Evolutionary conservation across 2,113 vertebrate species (phyloP).

Genomic region (Triplophysa rosa): DNA sequence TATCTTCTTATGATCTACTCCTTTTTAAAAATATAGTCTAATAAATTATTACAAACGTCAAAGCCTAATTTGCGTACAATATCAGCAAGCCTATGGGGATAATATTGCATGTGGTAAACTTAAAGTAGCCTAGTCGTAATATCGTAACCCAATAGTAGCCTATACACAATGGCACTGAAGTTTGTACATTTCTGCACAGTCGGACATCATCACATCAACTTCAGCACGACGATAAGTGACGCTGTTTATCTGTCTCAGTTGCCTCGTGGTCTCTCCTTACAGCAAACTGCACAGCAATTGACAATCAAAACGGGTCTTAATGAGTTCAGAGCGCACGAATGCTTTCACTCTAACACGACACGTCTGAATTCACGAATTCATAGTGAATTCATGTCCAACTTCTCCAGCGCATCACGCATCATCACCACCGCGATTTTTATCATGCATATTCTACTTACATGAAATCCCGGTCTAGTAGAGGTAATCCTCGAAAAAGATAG

Average conservation of each 20-base stretch:
- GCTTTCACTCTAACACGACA: background rate
- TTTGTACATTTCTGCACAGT: background rate
- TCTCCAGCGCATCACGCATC: background rate
- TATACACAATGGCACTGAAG: too few species aligned
- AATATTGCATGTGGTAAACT: background rate
- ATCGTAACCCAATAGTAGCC: background rate
- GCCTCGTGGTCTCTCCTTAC: background rate
- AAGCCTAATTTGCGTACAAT: too few species aligned
- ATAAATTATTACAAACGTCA: too few species aligned
- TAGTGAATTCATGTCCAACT: background rate
- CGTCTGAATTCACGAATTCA: background rate
- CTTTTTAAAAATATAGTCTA: background rate
- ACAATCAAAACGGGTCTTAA: background rate
- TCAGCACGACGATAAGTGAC: constrained; percentile 7
- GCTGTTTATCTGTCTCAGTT: background rate
- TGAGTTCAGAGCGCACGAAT: background rate
- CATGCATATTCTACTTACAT: constrained; percentile 72
- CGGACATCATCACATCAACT: constrained; percentile 20
- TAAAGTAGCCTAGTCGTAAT: background rate
- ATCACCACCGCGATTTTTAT: constrained; percentile 6
- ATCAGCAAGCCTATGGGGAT: background rate
- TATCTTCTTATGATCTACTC: background rate
- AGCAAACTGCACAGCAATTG: too few species aligned
- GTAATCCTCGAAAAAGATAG: constrained; percentile 74
- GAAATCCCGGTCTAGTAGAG: constrained; percentile 68